These are phyloP conservation scores for Ctenosaura bakeri DNA, from an alignment of 2,797 vertebrate genomes.

Conservation along the genomic window DNA sequence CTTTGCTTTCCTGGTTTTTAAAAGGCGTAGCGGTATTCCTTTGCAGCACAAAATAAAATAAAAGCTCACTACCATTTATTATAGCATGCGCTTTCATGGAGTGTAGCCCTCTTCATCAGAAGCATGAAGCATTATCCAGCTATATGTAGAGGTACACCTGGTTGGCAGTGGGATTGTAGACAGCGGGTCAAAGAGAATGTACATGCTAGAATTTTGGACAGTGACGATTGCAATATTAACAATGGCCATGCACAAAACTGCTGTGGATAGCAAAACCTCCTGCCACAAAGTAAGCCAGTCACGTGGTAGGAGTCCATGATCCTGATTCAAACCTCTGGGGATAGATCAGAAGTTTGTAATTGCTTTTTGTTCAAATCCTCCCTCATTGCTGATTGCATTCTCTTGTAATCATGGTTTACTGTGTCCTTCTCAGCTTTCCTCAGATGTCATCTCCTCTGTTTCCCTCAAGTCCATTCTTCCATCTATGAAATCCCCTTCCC, in stretches of 20 bases:
- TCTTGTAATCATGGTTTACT: not conserved
- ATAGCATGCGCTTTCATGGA: not conserved
- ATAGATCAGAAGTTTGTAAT: not conserved
- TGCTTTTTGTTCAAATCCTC: not conserved
- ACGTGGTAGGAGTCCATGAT: not conserved
- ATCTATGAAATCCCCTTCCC: conserved; percentile 4
- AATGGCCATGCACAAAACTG: not conserved
- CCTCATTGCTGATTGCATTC: not conserved
- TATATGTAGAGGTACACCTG: not conserved
- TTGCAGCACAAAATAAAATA: not conserved
- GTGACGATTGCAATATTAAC: not conserved
- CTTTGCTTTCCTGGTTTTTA: not conserved
- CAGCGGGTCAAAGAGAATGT: not conserved
- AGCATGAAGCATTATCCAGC: not conserved
- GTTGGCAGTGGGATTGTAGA: not conserved
- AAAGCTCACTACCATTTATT: not conserved
- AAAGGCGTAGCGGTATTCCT: not conserved
- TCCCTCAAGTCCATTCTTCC: not conserved
- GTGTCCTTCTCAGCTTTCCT: conserved; percentile 13
- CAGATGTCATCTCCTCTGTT: conserved; percentile 20
- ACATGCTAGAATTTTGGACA: not conserved
- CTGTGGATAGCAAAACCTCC: not conserved
- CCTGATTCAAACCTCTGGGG: not conserved
- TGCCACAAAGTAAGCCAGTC: not conserved
- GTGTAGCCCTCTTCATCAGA: not conserved